These are phyloP conservation scores for Noturus placidus DNA, from an alignment of 2,113 vertebrate species.

Conservation along the genomic window DNA sequence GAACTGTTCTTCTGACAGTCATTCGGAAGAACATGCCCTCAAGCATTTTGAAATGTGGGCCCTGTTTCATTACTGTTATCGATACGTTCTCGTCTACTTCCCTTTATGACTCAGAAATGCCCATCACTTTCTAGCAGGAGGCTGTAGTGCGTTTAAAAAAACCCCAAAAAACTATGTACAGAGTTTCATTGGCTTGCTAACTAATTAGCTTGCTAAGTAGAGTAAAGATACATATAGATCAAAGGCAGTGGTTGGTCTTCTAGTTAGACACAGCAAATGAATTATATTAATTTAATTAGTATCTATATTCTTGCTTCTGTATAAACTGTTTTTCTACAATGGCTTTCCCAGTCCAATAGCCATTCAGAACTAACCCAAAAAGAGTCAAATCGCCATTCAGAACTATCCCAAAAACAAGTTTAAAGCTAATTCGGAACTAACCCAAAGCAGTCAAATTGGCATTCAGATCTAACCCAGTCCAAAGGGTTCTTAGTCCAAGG, in stretches of 20 bases:
- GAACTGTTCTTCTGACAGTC: constrained; percentile 16
- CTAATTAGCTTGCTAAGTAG: too few species aligned
- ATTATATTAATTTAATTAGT: neutral
- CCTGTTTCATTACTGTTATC: neutral
- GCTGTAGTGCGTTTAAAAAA: neutral
- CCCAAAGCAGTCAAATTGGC: accelerated
- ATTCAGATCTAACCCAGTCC: neutral
- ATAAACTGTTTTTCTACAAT: neutral
- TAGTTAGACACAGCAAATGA: neutral
- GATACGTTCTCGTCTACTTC: neutral
- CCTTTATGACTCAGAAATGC: neutral
- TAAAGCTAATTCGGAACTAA: too few species aligned
- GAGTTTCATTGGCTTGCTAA: neutral
- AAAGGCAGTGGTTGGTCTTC: neutral
- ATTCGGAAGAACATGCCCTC: constrained; percentile 6
- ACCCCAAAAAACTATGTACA: neutral
- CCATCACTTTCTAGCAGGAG: neutral
- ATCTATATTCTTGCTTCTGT: neutral
- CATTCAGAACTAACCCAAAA: neutral
- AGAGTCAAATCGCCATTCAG: neutral
- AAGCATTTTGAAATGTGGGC: constrained; percentile 25
- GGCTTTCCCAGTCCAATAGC: neutral
- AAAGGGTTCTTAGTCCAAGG: neutral
- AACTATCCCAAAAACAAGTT: neutral
- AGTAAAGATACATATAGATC: neutral